Base-by-base conservation (phyloP, 2,797 vertebrate genomes). In the Rhabdomys pumilio region DNA sequence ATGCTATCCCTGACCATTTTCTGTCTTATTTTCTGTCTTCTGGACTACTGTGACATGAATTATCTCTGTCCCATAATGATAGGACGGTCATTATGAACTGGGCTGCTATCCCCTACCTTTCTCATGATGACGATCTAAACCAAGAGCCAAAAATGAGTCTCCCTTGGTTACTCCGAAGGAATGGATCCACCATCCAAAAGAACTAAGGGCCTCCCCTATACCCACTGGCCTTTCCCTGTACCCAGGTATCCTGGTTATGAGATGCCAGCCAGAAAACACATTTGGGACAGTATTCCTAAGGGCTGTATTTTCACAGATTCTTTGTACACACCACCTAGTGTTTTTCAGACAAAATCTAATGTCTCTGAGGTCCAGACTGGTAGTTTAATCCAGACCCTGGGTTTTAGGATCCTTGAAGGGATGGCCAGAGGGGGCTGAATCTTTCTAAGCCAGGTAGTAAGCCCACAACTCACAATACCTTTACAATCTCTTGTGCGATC, bases 401-500 rank as follows among this genome's bases (percentile, higher is more conserved):
- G 55, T 75, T 76, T 85, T 44, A 19, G 47, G 50, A 79, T 94
- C 24, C 29, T 34, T 34, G 57, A 0, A 22, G 15, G n/a, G 11
- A 10, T 67, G 55, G 59, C 63, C 31, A 38, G 86, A 44, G 44
- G 44, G 17, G 53, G 1, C 1, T 3, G 0, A 65, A 77, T 47
- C 31, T 94, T 82, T 81, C 61, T 26, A 63, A 75, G 44, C 88
- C 53, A 72, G 44, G 26, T 15, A 24, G 65, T 80, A 75, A n/a
- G 12, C 14, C n/a, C 34, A 20, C 55, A 55, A 69, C 17, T 50
- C 13, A 0, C 0, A 15, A 59, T 99, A 99, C 99, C 99, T 99
- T 99, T 96, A 99, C 99, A 97, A 99, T 99, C 98, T 99, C 99
- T 98, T 99, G 99, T 29, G 99, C 99, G 44, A 99, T 99, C 98